Percentiles rank a stretch among this genome's conserved stretches.
Conservation (phyloP, 2,797 vertebrate genomes). For the Gymnoscopelus braueri region DNA sequence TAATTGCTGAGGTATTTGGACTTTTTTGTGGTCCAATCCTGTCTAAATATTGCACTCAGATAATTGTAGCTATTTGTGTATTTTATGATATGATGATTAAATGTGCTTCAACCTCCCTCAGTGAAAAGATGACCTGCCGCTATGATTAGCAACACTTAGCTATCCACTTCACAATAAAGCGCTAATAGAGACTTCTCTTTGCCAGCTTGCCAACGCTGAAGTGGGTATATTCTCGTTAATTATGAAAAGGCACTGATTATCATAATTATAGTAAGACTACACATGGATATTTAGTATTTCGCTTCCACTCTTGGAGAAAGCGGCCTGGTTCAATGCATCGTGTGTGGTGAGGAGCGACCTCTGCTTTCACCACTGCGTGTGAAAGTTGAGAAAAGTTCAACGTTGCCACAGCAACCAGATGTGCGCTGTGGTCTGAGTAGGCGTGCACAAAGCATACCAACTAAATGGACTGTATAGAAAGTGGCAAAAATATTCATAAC, state of each 20-base stretch:
- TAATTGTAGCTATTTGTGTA: constrained; percentile 44
- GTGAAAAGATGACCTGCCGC: constrained; percentile 41
- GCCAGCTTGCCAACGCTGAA: constrained; percentile 32
- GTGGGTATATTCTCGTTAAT: constrained; percentile 27
- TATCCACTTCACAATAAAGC: constrained; percentile 38
- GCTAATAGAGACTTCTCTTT: constrained; percentile 35
- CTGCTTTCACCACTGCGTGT: too few species aligned
- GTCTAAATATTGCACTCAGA: constrained; percentile 23
- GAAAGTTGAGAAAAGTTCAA: too few species aligned
- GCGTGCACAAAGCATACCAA: too few species aligned
- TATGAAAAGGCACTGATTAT: constrained; percentile 45
- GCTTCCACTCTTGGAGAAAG: constrained; percentile 9
- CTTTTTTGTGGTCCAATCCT: constrained; percentile 16
- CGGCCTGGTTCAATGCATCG: too few species aligned
- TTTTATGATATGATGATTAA: constrained; percentile 58
- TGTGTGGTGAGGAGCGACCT: too few species aligned
- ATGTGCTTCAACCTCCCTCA: constrained; percentile 35
- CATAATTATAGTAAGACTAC: constrained; percentile 36
- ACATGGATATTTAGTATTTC: constrained; percentile 5
- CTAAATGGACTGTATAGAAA: too few species aligned
- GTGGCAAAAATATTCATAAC: too few species aligned
- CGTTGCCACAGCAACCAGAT: too few species aligned
- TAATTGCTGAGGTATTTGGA: constrained; percentile 50
- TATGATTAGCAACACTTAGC: constrained; percentile 45
- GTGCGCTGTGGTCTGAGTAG: too few species aligned